Conservation (phyloP, 2,888 invertebrate species). For the Strigamia transsilvanica region DNA sequence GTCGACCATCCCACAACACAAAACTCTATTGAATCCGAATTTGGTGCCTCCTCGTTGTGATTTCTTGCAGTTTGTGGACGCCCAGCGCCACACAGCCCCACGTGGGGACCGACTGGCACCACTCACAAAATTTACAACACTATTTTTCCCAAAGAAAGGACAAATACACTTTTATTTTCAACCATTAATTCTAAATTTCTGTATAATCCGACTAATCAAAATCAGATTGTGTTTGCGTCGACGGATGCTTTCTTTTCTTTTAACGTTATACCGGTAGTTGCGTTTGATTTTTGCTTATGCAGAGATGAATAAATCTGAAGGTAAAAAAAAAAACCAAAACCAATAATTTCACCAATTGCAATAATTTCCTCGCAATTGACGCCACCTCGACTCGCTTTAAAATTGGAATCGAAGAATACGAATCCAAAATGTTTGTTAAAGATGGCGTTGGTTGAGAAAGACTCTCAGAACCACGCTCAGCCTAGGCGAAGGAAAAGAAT, state of each 20-base stretch:
- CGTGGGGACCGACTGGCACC: no score
- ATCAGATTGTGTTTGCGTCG: neutral
- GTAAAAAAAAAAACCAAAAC: neutral
- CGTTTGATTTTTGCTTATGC: neutral
- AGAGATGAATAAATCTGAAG: neutral
- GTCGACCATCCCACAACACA: no score
- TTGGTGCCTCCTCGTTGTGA: no score
- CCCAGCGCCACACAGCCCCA: no score
- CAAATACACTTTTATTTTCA: no score
- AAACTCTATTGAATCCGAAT: no score
- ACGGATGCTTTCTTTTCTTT: neutral
- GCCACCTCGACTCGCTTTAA: constrained; percentile 4
- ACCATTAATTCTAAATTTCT: no score
- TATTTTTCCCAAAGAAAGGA: no score
- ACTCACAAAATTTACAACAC: no score
- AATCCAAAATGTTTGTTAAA: neutral
- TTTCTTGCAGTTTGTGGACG: no score
- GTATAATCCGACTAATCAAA: neutral
- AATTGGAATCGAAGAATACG: constrained; percentile 5
- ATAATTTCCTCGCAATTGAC: neutral
- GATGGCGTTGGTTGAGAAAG: neutral
- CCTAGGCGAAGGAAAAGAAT: neutral
- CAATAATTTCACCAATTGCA: neutral
- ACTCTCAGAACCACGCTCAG: neutral
- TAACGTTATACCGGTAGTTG: neutral